Conservation (phyloP, 2,113 vertebrate species). For the Zosterops hypoxanthus region DNA sequence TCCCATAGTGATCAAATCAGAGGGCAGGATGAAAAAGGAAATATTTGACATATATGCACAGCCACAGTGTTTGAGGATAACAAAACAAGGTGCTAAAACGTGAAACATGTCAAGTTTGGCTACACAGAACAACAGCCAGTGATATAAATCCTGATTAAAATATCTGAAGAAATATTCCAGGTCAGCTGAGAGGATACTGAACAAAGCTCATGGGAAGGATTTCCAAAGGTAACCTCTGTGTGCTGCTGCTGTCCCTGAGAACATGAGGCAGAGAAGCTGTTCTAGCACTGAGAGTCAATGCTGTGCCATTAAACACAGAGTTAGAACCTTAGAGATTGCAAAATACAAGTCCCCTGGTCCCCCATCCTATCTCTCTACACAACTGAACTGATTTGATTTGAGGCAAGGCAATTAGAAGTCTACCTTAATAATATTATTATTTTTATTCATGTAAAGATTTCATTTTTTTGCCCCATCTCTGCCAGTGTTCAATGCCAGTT, state of each 20-base stretch:
- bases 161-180: background rate
- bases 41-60: background rate
- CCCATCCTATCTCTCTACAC: too few relatives aligned
- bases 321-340: accelerated
- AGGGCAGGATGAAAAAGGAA: background rate
- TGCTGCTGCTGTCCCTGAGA: background rate
- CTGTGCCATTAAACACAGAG: background rate
- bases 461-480: background rate
- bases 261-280: background rate
- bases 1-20: background rate
- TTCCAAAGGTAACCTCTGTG: background rate
- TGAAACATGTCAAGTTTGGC: background rate
- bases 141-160: background rate
- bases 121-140: background rate
- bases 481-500: background rate
- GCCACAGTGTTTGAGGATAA: background rate
- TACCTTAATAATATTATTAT: background rate
- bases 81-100: background rate
- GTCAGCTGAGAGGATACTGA: background rate
- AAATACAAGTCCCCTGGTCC: background rate
- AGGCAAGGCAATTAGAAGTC: background rate
- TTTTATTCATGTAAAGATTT: background rate
- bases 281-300: background rate
- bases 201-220: background rate
- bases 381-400: background rate